Evolutionary conservation across 2,113 vertebrate genomes (phyloP).

Genomic region (Mormyrus iriodes): DNA sequence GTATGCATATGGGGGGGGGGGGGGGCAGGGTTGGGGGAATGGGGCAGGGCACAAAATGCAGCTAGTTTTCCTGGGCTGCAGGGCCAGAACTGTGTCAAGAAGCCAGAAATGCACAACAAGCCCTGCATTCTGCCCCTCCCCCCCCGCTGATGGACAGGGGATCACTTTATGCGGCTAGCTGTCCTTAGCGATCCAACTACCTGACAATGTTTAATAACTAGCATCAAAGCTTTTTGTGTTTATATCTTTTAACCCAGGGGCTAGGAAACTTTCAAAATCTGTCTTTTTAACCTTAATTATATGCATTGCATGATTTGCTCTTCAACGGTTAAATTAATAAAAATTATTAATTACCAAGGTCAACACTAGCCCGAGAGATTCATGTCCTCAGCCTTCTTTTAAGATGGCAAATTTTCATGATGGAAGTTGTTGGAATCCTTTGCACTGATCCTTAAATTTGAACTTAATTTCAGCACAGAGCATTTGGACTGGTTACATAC

Average conservation of each 20-base stretch:
- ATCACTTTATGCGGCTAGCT: conserved; percentile 38
- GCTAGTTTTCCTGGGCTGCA: conserved; percentile 9
- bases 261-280: not conserved
- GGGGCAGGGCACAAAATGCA: not conserved
- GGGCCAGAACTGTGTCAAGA: conserved; percentile 43
- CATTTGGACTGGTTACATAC: not conserved
- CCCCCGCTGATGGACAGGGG: conserved; percentile 47
- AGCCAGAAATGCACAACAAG: conserved; percentile 45
- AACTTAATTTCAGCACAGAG: not conserved
- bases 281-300: not conserved
- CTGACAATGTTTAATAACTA: not conserved
- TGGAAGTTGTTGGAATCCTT: not conserved
- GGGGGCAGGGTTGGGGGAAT: not conserved
- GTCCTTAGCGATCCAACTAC: not conserved
- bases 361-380: not conserved
- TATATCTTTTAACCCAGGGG: not conserved
- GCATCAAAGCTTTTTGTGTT: not conserved
- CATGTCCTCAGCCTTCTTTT: not conserved
- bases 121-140: conserved; percentile 48
- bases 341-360: not conserved
- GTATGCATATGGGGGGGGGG: not conserved
- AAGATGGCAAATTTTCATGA: not conserved
- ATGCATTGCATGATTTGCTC: not conserved
- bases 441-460: not conserved
- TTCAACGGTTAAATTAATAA: not conserved